Percentiles rank a stretch among this genome's conserved stretches.
Conservation (phyloP, 2,797 vertebrate genomes). For the Rallus crepitans region DNA sequence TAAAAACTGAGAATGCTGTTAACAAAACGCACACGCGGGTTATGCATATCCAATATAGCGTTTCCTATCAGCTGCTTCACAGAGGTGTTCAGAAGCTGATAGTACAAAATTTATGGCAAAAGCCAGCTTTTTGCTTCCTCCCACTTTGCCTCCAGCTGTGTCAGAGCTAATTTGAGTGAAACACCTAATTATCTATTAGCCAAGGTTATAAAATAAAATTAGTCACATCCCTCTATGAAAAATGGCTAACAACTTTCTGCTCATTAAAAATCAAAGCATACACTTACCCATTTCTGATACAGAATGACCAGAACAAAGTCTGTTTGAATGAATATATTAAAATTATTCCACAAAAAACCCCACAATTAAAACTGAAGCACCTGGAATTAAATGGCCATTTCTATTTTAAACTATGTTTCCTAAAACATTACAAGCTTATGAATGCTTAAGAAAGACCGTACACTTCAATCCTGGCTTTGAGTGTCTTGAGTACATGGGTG, state of each 20-base stretch:
- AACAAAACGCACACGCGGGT: neutral
- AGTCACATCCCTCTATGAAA: slow-evolving; percentile 41
- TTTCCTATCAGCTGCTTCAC: slow-evolving; percentile 25
- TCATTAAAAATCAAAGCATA: slow-evolving; percentile 43
- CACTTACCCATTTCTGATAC: neutral
- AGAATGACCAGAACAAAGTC: neutral
- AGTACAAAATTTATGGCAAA: slow-evolving; percentile 42
- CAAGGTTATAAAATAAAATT: slow-evolving; percentile 60
- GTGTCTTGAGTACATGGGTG: neutral
- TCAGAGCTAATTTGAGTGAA: slow-evolving; percentile 60
- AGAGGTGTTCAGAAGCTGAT: slow-evolving; percentile 30
- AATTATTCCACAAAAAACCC: neutral
- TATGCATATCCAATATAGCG: neutral
- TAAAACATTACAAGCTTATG: neutral
- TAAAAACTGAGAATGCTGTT: neutral
- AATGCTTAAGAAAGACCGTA: neutral
- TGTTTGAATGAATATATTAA: neutral
- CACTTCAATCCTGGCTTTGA: neutral
- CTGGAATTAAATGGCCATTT: neutral
- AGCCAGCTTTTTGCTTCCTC: slow-evolving; percentile 32
- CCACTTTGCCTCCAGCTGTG: slow-evolving; percentile 46
- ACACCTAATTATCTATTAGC: slow-evolving; percentile 67
- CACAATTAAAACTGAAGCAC: neutral
- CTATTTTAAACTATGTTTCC: neutral
- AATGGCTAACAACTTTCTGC: slow-evolving; percentile 42